Evolutionary conservation across 2,797 vertebrate genomes (phyloP), one percentile per base, ranked within the genome.

Genomic region (Sylvilagus floridanus): DNA sequence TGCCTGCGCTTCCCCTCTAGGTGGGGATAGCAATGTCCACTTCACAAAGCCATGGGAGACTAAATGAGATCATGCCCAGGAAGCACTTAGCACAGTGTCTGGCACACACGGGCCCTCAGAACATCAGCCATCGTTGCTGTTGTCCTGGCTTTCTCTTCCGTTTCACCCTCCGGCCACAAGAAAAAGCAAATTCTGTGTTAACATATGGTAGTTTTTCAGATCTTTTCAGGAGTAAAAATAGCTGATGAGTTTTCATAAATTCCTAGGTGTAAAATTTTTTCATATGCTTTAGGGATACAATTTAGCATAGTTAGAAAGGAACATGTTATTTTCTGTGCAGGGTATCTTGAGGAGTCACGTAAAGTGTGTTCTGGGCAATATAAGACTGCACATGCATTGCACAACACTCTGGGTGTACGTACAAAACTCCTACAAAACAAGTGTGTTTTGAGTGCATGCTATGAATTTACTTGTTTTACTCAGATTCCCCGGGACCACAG

Each of bases 181-280:
- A 47, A 62, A 90, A 90, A 57, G 28, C 50, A 95, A 90, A 32
- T 60, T 24, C 52, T 54, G 0, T 72, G 71, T 73, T 72, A 94
- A 85, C 63, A 86, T 60, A 50, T 12, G 30, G 7, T 68, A 72
- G 30, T n/a, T 94, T 95, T 96, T 92, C 73, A 71, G 54, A 76
- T 94, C 17, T 84, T 90, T 91, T 84, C 28, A 89, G 26, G n/a
- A 76, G 69, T 94, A 83, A 82, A 88, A 79, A 32, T 92, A 75
- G 35, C 68, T 14, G 10, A 54, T 76, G 81, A 37, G n/a, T 79
- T 94, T 90, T 88, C 42, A n/a, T 82, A 66, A 73, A 57, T 88
- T 69, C 69, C 68, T 92, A n/a, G 52, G 14, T 77, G 21, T 91
- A 26, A 79, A 47, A 63, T 0, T 75, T 77, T 92, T 83, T 54